Conservation (phyloP, 92 coral and sea anemone genomes). For the Actinernus sp. region DNA sequence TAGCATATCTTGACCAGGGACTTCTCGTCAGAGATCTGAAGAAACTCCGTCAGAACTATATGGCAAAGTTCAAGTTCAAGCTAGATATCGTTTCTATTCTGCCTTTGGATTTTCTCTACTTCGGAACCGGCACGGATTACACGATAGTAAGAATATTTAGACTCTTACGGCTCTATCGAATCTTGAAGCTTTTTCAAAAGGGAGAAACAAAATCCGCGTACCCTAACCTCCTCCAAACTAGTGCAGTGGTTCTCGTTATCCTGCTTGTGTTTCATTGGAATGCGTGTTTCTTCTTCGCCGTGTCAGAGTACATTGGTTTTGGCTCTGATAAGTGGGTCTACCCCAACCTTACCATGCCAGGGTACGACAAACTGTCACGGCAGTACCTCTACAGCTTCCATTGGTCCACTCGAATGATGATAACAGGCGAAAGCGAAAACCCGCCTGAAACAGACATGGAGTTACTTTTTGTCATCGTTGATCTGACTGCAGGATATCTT, state of each 20-base stretch:
- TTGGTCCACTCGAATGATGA: conserved; percentile 83
- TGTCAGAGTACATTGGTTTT: conserved; percentile 75
- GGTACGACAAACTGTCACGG: conserved; percentile 48
- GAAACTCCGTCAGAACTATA: conserved; percentile 66
- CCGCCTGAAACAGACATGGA: conserved; percentile 83
- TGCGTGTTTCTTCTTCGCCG: conserved; percentile 82
- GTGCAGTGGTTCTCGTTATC: conserved; percentile 56
- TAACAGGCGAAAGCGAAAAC: conserved; percentile 82
- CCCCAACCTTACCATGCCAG: conserved; percentile 58
- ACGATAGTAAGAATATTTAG: conserved; percentile 62
- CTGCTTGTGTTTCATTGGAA: conserved; percentile 89
- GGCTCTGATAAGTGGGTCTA: conserved; percentile 93
- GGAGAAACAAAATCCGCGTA: conserved; percentile 66
- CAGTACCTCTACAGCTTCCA: conserved; percentile 86
- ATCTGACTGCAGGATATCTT: conserved; percentile 71
- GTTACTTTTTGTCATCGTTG: conserved; percentile 75
- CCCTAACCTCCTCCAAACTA: conserved; percentile 64
- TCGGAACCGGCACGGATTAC: conserved; percentile 40
- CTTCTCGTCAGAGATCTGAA: conserved; percentile 72
- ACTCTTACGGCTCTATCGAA: conserved; percentile 75
- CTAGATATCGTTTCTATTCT: conserved; percentile 73
- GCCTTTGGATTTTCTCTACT: conserved; percentile 74
- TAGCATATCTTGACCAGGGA: conserved; percentile 82
- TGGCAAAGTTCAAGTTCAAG: conserved; percentile 43
- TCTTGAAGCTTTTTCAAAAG: conserved; percentile 56